Evolutionary conservation across 1,140 invertebrate species (phyloP).

Genomic region (Carposina sasakii): DNA sequence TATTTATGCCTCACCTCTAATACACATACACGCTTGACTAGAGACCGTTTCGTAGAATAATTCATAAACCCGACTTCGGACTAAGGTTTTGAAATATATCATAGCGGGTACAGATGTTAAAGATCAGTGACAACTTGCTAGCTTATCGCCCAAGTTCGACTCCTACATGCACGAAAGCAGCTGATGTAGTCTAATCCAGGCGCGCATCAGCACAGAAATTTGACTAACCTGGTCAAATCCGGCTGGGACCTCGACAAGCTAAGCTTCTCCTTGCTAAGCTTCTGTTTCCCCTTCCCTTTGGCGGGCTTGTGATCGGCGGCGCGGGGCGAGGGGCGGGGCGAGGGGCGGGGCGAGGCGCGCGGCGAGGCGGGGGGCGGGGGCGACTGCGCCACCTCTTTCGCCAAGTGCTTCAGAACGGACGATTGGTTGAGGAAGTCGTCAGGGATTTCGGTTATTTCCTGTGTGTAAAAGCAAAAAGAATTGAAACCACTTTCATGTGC

Average conservation of each 20-base stretch:
- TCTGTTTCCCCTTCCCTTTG: conserved; percentile 56
- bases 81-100: no score
- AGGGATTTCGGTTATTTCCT: conserved; percentile 89
- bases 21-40: no score
- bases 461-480: conserved; percentile 19
- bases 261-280: conserved; percentile 74
- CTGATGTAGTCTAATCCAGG: no score
- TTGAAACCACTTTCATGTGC: no score
- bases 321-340: conserved; percentile 33
- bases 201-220: no score
- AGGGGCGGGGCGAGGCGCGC: conserved; percentile 45
- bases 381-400: conserved; percentile 82
- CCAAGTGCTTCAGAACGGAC: conserved; percentile 88
- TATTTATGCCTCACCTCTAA: no score
- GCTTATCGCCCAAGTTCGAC: no score
- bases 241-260: conserved; percentile 82
- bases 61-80: no score
- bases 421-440: conserved; percentile 89
- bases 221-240: conserved; percentile 65
- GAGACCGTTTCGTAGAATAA: no score
- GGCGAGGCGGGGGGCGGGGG: conserved; percentile 64
- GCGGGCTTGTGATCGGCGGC: conserved; percentile 41
- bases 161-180: no score
- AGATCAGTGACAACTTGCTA: no score
- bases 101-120: no score